A percentile compares a stretch with the other conserved stretches of the same genome.
These are phyloP conservation scores for Euschistus heros DNA, from an alignment of 1,140 invertebrate genomes.

Conservation along the genomic window DNA sequence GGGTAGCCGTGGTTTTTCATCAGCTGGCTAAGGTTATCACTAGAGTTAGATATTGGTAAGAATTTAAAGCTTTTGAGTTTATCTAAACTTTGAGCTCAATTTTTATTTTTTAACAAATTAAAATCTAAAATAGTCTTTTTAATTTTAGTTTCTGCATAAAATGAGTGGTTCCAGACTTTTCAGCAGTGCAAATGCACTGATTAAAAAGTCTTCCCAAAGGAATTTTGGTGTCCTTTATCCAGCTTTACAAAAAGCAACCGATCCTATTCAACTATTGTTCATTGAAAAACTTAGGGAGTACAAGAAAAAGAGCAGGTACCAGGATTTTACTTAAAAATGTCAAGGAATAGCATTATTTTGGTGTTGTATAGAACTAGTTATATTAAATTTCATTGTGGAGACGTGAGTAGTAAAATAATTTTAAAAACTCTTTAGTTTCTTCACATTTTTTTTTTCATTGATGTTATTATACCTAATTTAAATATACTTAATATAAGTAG, in stretches of 20 bases:
- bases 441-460: no score
- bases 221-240: conserved; percentile 58
- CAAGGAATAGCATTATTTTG: no score
- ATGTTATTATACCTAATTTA: no score
- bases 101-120: not conserved
- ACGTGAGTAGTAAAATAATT: no score
- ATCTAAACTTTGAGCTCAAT: not conserved
- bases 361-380: no score
- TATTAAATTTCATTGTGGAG: no score
- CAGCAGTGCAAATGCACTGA: not conserved
- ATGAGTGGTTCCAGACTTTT: not conserved
- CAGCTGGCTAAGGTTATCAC: not conserved
- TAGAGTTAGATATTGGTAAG: not conserved
- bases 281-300: conserved; percentile 87
- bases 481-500: no score
- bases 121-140: not conserved
- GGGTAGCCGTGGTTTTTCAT: conserved; percentile 1
- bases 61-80: not conserved
- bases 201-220: conserved; percentile 11
- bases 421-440: no score
- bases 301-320: conserved; percentile 59
- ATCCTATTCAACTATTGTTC: conserved; percentile 90
- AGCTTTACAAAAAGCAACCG: conserved; percentile 57
- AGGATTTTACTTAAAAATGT: no score
- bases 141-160: not conserved